A percentile compares a stretch with the other conserved stretches of the same genome.
Conservation (phyloP, 1,140 invertebrate genomes). For the Chlorops oryzae region DNA sequence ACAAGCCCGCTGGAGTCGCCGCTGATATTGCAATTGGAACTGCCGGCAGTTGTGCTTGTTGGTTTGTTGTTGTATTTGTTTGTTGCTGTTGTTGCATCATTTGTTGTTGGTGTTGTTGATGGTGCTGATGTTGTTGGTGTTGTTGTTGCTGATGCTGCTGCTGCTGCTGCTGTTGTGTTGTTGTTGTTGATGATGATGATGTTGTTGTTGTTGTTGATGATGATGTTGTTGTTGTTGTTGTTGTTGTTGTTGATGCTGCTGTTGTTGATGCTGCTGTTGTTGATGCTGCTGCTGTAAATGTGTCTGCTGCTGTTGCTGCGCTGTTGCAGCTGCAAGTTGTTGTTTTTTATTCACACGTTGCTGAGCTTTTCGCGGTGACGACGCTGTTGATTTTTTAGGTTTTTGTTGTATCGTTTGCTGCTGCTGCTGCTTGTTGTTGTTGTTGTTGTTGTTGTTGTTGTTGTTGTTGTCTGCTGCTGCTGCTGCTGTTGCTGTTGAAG, state of each 20-base stretch:
- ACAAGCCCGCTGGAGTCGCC: slow-evolving; percentile 23
- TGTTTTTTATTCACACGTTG: too few relatives aligned
- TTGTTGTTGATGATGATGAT: slow-evolving; percentile 11
- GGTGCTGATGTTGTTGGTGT: slow-evolving; percentile 10
- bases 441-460: neutral
- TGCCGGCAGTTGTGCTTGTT: slow-evolving; percentile 23
- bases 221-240: neutral
- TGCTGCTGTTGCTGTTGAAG: slow-evolving; percentile 11
- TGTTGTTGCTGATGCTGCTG: slow-evolving; percentile 8
- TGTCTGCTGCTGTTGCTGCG: slow-evolving; percentile 16
- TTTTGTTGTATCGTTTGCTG: neutral
- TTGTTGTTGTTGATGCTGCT: neutral
- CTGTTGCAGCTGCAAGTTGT: too few relatives aligned
- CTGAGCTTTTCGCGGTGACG: too few relatives aligned
- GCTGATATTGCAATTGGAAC: slow-evolving; percentile 12
- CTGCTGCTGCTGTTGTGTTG: neutral
- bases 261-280: neutral
- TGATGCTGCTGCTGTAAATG: slow-evolving; percentile 10
- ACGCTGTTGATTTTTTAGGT: neutral
- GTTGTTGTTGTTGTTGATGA: slow-evolving; percentile 21
- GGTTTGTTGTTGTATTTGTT: slow-evolving; percentile 22
- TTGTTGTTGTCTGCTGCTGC: neutral
- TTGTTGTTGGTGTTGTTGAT: slow-evolving; percentile 22
- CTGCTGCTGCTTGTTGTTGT: neutral
- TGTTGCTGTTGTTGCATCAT: slow-evolving; percentile 23